Conservation (phyloP, 2,113 vertebrate species). For the Neotoma lepida region DNA sequence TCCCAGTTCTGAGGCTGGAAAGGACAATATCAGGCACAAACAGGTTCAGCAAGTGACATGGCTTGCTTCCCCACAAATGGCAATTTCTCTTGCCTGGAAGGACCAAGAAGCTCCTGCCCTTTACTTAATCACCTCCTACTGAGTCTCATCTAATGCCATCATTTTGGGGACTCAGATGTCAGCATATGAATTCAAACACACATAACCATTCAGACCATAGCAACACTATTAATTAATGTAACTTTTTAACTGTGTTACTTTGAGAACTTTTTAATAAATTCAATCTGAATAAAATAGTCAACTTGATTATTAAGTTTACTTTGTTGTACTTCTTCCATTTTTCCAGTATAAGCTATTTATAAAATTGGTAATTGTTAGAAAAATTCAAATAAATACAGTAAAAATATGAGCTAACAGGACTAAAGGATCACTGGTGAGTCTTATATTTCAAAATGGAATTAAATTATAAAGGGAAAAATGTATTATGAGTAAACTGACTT, state of each 20-base stretch:
- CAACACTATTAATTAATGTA: not conserved
- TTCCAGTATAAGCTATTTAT: not conserved
- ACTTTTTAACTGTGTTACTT: conserved; percentile 35
- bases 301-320: conserved; percentile 35
- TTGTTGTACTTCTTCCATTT: conserved; percentile 20
- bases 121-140: not conserved
- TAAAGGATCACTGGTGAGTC: not conserved
- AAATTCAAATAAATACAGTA: not conserved
- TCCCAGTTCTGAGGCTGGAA: not conserved
- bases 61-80: not conserved
- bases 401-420: not conserved
- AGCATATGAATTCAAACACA: not conserved
- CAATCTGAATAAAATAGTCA: not conserved
- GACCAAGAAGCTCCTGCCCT: not conserved
- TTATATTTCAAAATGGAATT: not conserved
- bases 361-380: conserved; percentile 8
- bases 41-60: not conserved
- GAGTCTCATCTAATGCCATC: not conserved
- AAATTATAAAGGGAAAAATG: conserved; percentile 34
- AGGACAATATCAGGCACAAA: not conserved
- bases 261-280: not conserved
- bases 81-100: not conserved
- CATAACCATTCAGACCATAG: not conserved
- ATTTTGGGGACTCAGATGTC: not conserved
- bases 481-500: not conserved